phyloP scores from a whole-genome alignment of 2,113 vertebrate genomes.

The Glareola pratincola region DNA sequence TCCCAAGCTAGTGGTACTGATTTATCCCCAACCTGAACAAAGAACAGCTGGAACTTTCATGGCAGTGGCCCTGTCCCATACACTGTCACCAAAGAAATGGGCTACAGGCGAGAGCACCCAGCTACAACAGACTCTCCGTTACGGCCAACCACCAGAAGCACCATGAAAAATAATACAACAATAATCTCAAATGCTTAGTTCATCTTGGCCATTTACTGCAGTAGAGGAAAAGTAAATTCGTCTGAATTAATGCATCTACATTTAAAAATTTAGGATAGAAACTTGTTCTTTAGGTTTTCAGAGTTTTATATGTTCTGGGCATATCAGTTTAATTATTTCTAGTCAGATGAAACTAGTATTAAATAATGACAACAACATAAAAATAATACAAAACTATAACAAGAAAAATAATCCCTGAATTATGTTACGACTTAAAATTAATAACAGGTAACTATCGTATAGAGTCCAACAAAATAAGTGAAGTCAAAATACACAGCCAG shows the following conservation, averaged over 20 bases:
- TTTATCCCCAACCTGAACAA: neutral
- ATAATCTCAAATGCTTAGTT: neutral
- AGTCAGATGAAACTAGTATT: neutral
- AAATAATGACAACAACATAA: neutral
- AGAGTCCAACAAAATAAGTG: neutral
- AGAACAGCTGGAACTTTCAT: neutral
- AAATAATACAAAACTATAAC: neutral
- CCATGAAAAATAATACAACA: neutral
- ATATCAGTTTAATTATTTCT: neutral
- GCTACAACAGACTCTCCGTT: too few relatives aligned
- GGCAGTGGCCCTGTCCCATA: neutral
- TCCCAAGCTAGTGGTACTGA: neutral
- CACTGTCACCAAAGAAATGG: neutral
- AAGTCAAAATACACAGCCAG: neutral
- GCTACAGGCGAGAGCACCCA: neutral
- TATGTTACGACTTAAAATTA: neutral
- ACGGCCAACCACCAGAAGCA: neutral
- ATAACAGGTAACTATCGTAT: rapidly evolving
- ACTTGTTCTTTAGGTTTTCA: neutral
- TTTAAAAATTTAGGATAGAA: rapidly evolving
- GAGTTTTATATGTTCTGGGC: neutral
- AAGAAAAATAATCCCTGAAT: neutral
- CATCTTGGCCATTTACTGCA: neutral
- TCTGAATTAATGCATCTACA: neutral
- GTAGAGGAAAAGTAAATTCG: too few relatives aligned